Percentiles rank a stretch among this genome's conserved stretches.
Conservation (phyloP, 2,888 invertebrate species). For the Tetragonisca angustula region DNA sequence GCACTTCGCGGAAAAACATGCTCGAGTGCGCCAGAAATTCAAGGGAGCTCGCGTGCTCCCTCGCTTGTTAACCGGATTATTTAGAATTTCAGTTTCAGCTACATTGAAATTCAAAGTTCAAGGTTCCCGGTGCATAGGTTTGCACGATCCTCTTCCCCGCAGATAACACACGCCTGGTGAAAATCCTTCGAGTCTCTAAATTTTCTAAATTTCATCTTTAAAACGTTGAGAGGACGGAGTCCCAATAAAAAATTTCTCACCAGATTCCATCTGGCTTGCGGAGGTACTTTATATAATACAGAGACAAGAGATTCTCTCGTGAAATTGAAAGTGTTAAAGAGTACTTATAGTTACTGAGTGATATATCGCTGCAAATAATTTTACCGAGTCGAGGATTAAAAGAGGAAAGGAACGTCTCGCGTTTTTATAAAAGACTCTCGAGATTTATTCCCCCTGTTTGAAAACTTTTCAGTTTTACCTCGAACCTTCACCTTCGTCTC, state of each 20-base stretch:
- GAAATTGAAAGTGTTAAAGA: background rate
- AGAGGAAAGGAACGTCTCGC: background rate
- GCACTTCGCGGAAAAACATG: background rate
- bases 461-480: background rate
- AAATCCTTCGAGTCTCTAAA: constrained; percentile 7
- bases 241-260: background rate
- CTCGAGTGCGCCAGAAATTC: background rate
- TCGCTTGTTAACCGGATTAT: constrained; percentile 30
- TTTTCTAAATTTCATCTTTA: background rate
- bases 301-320: background rate
- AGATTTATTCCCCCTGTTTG: background rate
- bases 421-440: background rate
- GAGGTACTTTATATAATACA: background rate
- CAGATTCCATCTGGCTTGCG: background rate
- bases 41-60: constrained; percentile 16
- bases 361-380: background rate
- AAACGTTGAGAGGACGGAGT: background rate
- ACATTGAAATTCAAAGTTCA: constrained; percentile 47
- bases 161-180: background rate
- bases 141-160: constrained; percentile 9
- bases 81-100: constrained; percentile 30
- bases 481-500: background rate
- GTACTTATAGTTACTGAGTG: too few relatives aligned
- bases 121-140: constrained; percentile 34
- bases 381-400: background rate